Evolutionary conservation across 2,113 vertebrate genomes (phyloP).

Genomic region (Sphyrna mokarran): DNA sequence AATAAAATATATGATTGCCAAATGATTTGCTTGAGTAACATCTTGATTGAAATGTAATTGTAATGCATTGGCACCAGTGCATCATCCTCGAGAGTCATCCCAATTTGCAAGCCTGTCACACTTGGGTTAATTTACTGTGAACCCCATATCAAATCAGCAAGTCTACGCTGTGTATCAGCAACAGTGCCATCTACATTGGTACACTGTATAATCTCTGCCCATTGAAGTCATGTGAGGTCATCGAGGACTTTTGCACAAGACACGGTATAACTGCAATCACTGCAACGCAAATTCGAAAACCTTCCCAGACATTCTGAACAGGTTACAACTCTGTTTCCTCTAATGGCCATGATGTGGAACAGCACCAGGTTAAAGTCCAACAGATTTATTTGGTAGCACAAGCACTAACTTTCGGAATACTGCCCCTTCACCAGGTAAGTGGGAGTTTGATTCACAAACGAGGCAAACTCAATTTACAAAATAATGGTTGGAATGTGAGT

Average conservation of each 20-base stretch:
- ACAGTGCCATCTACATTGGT: background rate
- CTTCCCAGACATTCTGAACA: background rate
- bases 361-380: too few species aligned
- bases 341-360: too few species aligned
- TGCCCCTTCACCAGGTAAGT: too few species aligned
- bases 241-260: background rate
- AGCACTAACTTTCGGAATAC: too few species aligned
- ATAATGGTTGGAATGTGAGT: too few species aligned
- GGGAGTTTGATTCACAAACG: too few species aligned
- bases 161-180: background rate
- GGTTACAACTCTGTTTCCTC: too few species aligned
- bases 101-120: background rate
- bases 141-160: background rate
- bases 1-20: conserved; percentile 11
- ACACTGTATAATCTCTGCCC: background rate
- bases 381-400: too few species aligned
- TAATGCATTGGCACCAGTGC: background rate
- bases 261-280: background rate
- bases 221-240: background rate
- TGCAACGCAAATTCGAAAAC: background rate
- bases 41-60: background rate
- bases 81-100: background rate
- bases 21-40: background rate
- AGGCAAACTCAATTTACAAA: too few species aligned
- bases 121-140: background rate